Percentiles rank a stretch among this genome's conserved stretches.
These are phyloP conservation scores for Anisognathus igniventris DNA, from an alignment of 2,797 vertebrate species.

Conservation along the genomic window DNA sequence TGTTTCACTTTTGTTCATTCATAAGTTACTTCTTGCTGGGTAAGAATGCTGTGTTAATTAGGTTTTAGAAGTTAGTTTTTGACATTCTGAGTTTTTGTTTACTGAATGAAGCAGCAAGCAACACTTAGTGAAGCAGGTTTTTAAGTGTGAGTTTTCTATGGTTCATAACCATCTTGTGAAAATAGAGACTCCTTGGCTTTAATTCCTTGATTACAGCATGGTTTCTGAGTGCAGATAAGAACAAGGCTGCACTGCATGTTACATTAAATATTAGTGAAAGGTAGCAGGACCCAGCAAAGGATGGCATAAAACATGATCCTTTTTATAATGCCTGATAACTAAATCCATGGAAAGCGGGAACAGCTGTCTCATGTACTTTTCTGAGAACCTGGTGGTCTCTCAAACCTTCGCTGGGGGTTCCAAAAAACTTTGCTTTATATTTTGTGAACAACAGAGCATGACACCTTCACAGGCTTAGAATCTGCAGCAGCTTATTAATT, in stretches of 20 bases:
- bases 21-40: background rate
- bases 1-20: background rate
- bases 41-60: background rate
- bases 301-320: background rate
- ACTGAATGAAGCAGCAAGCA: background rate
- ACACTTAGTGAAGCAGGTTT: background rate
- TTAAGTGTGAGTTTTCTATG: background rate
- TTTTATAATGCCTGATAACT: background rate
- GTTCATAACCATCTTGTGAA: background rate
- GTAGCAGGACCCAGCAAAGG: background rate
- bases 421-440: background rate
- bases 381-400: background rate
- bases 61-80: background rate
- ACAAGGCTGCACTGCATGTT: background rate
- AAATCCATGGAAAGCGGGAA: background rate
- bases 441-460: background rate
- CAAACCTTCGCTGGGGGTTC: background rate
- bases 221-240: background rate
- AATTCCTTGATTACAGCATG: background rate
- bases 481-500: background rate
- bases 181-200: background rate
- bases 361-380: background rate
- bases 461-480: background rate
- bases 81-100: background rate
- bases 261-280: background rate